Percentiles rank a stretch among this genome's conserved stretches.
Evolutionary conservation across 2,797 vertebrate species (phyloP).

Genomic region (Alcedo quadribrachys): DNA sequence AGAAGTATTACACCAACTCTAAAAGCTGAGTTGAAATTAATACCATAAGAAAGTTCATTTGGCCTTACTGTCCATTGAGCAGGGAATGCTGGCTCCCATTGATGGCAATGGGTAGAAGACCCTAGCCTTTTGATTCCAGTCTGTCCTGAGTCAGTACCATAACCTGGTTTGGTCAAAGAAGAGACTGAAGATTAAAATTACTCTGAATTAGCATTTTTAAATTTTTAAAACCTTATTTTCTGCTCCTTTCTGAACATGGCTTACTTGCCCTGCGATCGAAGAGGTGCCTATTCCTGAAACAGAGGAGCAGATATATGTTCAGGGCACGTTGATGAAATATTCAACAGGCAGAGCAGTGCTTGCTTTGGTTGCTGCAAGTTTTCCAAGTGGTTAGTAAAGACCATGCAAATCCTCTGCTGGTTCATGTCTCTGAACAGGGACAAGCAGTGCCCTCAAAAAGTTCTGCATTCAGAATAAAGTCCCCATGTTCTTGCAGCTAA

Average conservation of each 20-base stretch:
- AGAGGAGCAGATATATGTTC: neutral
- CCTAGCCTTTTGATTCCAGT: neutral
- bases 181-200: neutral
- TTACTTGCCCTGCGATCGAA: neutral
- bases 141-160: neutral
- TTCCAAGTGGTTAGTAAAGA: neutral
- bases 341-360: neutral
- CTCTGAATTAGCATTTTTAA: neutral
- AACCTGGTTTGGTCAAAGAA: neutral
- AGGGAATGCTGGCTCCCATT: neutral
- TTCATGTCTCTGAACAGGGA: neutral
- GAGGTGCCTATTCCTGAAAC: neutral
- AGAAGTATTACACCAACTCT: neutral
- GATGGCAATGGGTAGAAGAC: neutral
- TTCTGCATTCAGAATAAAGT: neutral
- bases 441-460: neutral
- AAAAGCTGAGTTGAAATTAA: neutral
- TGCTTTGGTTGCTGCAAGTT: neutral
- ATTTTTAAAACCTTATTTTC: neutral
- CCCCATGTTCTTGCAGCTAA: neutral
- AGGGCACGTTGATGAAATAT: neutral
- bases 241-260: neutral
- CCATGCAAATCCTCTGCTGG: neutral
- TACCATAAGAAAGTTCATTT: neutral
- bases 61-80: neutral